These are phyloP conservation scores for Hydrocynus forskahlii DNA, from an alignment of 2,797 vertebrate species.

Conservation along the genomic window DNA sequence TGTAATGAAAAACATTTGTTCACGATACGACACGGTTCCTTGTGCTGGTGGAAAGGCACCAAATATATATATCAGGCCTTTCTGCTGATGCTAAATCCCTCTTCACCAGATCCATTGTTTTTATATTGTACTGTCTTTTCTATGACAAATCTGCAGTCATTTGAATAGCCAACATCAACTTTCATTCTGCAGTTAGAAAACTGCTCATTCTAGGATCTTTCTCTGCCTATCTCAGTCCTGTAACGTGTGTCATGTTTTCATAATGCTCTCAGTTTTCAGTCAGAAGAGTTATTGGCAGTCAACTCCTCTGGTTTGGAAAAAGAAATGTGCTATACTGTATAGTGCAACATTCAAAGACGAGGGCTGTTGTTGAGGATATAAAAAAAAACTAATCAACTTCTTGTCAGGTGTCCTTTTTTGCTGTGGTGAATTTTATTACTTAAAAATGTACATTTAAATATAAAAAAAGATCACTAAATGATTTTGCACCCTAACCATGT, in stretches of 20 bases:
- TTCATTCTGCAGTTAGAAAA: not conserved
- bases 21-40: no score
- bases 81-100: not conserved
- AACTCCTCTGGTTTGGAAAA: not conserved
- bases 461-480: no score
- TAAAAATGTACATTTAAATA: no score
- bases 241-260: slow-evolving; percentile 11
- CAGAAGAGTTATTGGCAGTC: no score
- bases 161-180: not conserved
- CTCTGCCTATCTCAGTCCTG: not conserved
- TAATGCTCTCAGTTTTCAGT: no score
- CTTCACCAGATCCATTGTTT: not conserved
- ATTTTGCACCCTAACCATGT: no score
- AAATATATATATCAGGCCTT: not conserved
- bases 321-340: not conserved
- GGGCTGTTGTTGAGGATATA: not conserved
- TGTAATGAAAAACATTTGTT: no score
- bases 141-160: not conserved
- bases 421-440: no score
- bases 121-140: not conserved
- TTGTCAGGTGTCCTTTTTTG: not conserved
- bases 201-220: no score
- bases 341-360: not conserved
- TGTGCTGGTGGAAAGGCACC: no score
- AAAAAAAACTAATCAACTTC: slow-evolving; percentile 10